A percentile compares a stretch with the other conserved stretches of the same genome.
These are phyloP conservation scores for Anoncus sp. DNA, from an alignment of 2,888 invertebrate genomes.

Conservation along the genomic window DNA sequence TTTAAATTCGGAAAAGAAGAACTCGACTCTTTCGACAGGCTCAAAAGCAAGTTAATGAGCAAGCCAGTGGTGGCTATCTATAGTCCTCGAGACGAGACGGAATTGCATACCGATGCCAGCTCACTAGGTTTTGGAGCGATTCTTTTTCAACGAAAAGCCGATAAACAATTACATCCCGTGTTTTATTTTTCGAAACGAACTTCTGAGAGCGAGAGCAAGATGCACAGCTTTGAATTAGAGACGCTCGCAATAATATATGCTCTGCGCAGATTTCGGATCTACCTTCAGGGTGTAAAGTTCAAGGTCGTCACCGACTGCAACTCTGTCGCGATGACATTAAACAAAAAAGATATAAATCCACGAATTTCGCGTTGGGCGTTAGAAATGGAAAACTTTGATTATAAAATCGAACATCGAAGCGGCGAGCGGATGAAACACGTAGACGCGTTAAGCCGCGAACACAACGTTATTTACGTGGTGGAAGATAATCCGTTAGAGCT, in stretches of 20 bases:
- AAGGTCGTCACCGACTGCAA: constrained; percentile 74
- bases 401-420: constrained; percentile 67
- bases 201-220: constrained; percentile 56
- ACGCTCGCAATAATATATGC: constrained; percentile 64
- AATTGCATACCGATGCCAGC: constrained; percentile 23
- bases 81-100: constrained; percentile 48
- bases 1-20: constrained; percentile 70
- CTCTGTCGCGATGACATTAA: constrained; percentile 67
- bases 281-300: constrained; percentile 59
- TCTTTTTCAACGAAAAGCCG: constrained; percentile 52
- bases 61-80: constrained; percentile 53
- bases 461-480: constrained; percentile 45
- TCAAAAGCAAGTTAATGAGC: neutral
- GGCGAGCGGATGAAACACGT: constrained; percentile 53
- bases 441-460: constrained; percentile 68
- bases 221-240: constrained; percentile 76
- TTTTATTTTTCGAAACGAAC: no score
- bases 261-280: no score
- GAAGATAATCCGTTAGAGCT: constrained; percentile 62
- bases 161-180: no score
- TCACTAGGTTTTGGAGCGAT: constrained; percentile 62
- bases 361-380: constrained; percentile 73
- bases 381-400: constrained; percentile 69
- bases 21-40: neutral
- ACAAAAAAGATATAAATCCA: constrained; percentile 57